Evolutionary conservation across 2,888 invertebrate species (phyloP).

Genomic region (Eugnorisma glareosa): DNA sequence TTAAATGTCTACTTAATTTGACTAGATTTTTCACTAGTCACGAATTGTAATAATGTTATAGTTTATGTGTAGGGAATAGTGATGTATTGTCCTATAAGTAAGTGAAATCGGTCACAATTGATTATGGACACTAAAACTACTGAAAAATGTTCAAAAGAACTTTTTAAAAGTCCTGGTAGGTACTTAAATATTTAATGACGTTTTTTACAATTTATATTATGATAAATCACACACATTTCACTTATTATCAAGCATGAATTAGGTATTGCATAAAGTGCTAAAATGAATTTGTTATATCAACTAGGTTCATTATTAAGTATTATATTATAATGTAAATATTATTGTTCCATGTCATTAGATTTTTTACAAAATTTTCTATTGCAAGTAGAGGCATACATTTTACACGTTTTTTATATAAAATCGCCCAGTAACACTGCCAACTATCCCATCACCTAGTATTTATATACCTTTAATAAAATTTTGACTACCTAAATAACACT

Average conservation of each 20-base stretch:
- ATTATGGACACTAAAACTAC: constrained; percentile 56
- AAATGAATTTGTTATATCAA: constrained; percentile 67
- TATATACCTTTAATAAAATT: constrained; percentile 63
- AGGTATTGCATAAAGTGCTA: constrained; percentile 37
- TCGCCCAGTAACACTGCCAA: constrained; percentile 75
- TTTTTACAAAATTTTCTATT: constrained; percentile 78
- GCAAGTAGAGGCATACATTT: constrained; percentile 61
- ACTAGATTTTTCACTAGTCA: constrained; percentile 89
- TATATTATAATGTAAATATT: constrained; percentile 65
- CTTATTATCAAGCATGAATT: constrained; percentile 41
- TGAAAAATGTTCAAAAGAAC: constrained; percentile 49
- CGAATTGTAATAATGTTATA: constrained; percentile 75
- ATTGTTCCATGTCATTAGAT: constrained; percentile 75
- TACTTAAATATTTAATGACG: constrained; percentile 67
- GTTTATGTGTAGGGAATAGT: constrained; percentile 60
- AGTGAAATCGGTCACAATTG: constrained; percentile 70
- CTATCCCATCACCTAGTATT: constrained; percentile 65
- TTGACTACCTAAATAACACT: constrained; percentile 76
- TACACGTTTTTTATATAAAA: constrained; percentile 59
- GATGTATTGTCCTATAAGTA: constrained; percentile 55
- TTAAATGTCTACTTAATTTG: constrained; percentile 82
- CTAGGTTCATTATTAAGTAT: constrained; percentile 59
- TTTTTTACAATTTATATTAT: constrained; percentile 57
- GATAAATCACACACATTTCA: constrained; percentile 42
- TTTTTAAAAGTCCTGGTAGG: constrained; percentile 58